Evolutionary conservation across 2,797 vertebrate genomes (phyloP), one percentile per base, ranked within the genome.

Genomic region (Percopsis omiscomaycus): DNA sequence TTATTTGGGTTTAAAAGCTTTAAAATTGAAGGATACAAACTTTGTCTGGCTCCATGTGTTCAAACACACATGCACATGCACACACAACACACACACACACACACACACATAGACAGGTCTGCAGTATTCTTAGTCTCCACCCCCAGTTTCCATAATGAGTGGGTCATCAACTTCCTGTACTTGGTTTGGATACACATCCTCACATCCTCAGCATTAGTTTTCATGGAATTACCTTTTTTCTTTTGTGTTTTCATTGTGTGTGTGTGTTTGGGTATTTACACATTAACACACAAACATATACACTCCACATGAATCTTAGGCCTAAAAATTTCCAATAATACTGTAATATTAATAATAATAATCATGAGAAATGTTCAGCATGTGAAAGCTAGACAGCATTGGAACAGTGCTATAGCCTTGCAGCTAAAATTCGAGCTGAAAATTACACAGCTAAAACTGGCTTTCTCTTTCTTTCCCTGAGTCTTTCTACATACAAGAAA

Each of bases 131-230:
- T 84, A 82, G 80, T 63, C 75, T 84, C 80, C 80, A 46, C 84
- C 87, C 59, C 71, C 84, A 73, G 75, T 85, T 90, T 89, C 83
- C 85, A 87, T 75, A 53, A 68, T 90, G 88, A 88, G 84, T 83
- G 28, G 67, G 66, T 67, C 48, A 42, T 66, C 66, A 14, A 68
- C 85, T 89, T 91, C 85, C 89, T 84, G 84, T 85, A 72, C 87
- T 56, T 72, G 72, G 78, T 64, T 74, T 83, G 48, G 61, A 64
- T 10, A 22, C 37, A 54, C 46, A 12, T 42, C 37, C 67, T 78
- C 59, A 80, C 75, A 80, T 81, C 78, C 75, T 82, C 44, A 50
- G 22, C 54, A 22, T 8, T 29, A n/a, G 47, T 72, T 71, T 78
- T 68, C 61, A 59, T 71, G 68, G 50, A 74, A 62, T 79, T 67